Evolutionary conservation across 2,113 vertebrate species (phyloP), one percentile per base, ranked within the genome.

Genomic region (Chionodraco myersi): DNA sequence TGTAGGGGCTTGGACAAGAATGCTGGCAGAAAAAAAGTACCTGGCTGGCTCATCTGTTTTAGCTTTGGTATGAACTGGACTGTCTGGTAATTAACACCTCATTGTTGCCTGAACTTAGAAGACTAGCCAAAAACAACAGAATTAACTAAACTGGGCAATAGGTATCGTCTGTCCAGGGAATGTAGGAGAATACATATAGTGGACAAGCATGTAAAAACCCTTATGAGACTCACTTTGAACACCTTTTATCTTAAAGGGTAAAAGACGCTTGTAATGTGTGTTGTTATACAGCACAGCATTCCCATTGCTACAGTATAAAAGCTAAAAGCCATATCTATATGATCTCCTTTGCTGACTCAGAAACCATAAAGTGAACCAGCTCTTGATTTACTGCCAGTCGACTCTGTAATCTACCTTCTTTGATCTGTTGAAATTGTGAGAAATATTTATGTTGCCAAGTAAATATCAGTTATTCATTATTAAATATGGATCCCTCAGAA

Each of bases 31-130:
- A 26, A 54, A 12, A 61, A 21, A 58, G 18, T 30, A 76, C 34
- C 34, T n/a, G 61, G 44, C 76, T 56, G 57, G 11, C 60, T 45
- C 65, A 68, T 86, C 71, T 80, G 65, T 79, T 62, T 83, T 68
- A 72, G 54, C 73, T 77, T 70, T 74, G 45, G 57, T 15, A 36
- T 53, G 67, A 47, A 77, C 36, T 53, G 57, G 53, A 72, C 63
- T 41, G 71, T 73, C 58, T 72, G 54, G 82, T 86, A 80, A 86
- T 90, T 83, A 89, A 65, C 21, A 67, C 53, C 62, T 79, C 75
- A 86, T 88, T 83, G 77, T 54, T 85, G 70, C 30, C 36, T 80
- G 66, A 59, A 57, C 56, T 58, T 59, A 64, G 77, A 71, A 78
- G 9, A 51, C 52, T 2, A 8, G 75, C 80, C 82, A 73, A 77